Base-by-base conservation (phyloP, 2,797 vertebrate species). In the Amblyopsis hoosieri region DNA sequence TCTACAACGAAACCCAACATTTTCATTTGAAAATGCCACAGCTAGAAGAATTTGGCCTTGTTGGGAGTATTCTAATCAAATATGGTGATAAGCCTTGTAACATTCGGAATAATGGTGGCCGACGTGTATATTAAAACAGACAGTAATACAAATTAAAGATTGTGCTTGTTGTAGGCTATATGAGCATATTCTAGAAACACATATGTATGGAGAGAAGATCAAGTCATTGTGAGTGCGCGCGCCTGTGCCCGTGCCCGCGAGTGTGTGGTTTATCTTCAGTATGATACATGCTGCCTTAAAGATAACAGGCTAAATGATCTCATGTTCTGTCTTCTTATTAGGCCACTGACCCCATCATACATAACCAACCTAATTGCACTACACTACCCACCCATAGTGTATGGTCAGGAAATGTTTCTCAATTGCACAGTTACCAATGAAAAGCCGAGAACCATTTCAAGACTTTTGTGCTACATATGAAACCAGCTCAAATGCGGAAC, bases 291-390 rank as follows among this genome's bases (percentile, higher is more conserved):
- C 62, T 54, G 2, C 55, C 9, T 8, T 73, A 61, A 60, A 45
- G 47, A n/a, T 37, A 70, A 54, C 69, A 63, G 72, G 17, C 82
- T 82, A 85, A 81, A 86, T 52, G 60, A 71, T 14, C 62, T 51
- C 60, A 61, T 6, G 56, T 60, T 75, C 64, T 64, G 54, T 3
- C 19, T 74, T 73, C 63, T 46, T 12, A 45, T 51, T 42, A 79
- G 63, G 67, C 52, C 52, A 13, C 59, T 75, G 57, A 81, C 53
- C 69, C 68, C 9, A 80, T 81, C 72, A 85, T 11, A 72, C 60
- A 17, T 50, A 56, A 33, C 61, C 12, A 42, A 17, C 29, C 12
- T 46, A 17, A 47, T 45, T 17, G 12, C 17, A 7, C 14, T 13
- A 13, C 9, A 6, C 42, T 13, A 52, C 19, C 4, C 37, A 53